Evolutionary conservation across 2,113 vertebrate species (phyloP).

Genomic region (Datnioides undecimradiatus): DNA sequence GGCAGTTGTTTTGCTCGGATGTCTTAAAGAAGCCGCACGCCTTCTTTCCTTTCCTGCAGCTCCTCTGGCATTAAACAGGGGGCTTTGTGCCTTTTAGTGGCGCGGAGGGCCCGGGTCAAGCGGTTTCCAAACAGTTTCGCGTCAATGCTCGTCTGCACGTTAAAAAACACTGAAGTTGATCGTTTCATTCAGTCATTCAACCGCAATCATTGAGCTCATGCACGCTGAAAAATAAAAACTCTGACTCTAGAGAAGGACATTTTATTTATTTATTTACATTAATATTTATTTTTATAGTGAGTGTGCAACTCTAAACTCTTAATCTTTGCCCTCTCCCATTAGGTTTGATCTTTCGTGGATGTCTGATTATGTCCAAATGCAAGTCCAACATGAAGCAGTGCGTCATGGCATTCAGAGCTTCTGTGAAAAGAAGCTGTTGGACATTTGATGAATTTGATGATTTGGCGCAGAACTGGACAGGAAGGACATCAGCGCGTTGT

Average conservation of each 20-base stretch:
- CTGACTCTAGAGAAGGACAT: not conserved
- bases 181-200: not conserved
- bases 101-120: not conserved
- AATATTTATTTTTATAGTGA: not conserved
- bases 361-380: not conserved
- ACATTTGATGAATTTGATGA: too few relatives aligned
- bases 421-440: not conserved
- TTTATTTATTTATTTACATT: not conserved
- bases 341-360: not conserved
- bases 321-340: not conserved
- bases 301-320: too few relatives aligned
- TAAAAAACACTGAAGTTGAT: not conserved
- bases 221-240: not conserved
- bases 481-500: constrained; percentile 8
- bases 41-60: constrained; percentile 37
- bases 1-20: constrained; percentile 75
- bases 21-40: constrained; percentile 86
- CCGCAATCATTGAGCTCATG: not conserved
- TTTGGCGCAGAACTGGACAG: constrained; percentile 13
- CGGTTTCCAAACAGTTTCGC: not conserved
- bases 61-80: not conserved
- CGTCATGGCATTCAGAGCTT: not conserved
- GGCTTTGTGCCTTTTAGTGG: constrained; percentile 38
- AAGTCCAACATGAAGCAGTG: not conserved
- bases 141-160: not conserved